Evolutionary conservation across 1,140 invertebrate species (phyloP).

Genomic region (Ptiloglossa arizonensis): DNA sequence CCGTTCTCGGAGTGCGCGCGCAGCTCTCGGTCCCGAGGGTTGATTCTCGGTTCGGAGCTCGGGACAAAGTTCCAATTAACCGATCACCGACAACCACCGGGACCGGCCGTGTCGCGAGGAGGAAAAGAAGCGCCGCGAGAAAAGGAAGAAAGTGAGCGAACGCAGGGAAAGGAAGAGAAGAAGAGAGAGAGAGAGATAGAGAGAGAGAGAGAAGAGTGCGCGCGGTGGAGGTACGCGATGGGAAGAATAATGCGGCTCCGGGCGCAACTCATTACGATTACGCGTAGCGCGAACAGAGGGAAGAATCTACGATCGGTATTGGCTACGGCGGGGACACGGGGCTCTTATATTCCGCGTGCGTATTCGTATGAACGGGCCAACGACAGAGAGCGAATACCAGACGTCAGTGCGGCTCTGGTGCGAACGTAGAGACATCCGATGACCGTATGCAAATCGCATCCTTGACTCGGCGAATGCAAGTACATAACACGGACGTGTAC

Average conservation of each 20-base stretch:
- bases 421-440: constrained; percentile 57
- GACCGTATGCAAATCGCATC: constrained; percentile 59
- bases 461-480: constrained; percentile 59
- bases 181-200: background rate
- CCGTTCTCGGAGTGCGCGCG: too few species aligned
- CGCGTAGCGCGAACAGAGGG: constrained; percentile 9
- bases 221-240: background rate
- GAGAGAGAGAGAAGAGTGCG: background rate
- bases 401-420: constrained; percentile 47
- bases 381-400: constrained; percentile 53
- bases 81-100: too few species aligned
- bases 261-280: constrained; percentile 31
- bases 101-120: background rate
- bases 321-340: background rate
- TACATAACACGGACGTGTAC: constrained; percentile 56
- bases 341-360: constrained; percentile 43
- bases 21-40: too few species aligned
- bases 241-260: constrained; percentile 21
- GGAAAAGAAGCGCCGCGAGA: background rate
- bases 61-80: too few species aligned
- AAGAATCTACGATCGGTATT: background rate
- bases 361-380: constrained; percentile 47
- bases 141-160: background rate
- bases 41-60: too few species aligned
- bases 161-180: background rate